Evolutionary conservation across 2,888 invertebrate species (phyloP).

Genomic region (Cactoblastis cactorum): DNA sequence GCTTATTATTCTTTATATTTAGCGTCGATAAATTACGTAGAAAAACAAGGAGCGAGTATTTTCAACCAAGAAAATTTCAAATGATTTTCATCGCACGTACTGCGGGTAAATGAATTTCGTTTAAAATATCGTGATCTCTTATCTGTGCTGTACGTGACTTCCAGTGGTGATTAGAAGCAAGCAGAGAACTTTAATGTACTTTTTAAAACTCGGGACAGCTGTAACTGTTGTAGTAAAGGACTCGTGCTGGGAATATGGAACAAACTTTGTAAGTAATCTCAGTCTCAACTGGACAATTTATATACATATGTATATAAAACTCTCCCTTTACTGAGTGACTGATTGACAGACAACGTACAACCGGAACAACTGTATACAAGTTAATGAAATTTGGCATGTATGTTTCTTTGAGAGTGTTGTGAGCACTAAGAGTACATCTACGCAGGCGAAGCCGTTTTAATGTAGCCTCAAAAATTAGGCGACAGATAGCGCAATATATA

Average conservation of each 20-base stretch:
- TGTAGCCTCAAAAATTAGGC: no score
- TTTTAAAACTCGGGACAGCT: conserved; percentile 29
- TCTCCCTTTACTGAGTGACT: no score
- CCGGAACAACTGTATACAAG: no score
- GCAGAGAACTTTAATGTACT: conserved; percentile 32
- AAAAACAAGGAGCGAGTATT: neutral
- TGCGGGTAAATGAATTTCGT: conserved; percentile 1
- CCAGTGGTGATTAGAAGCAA: neutral
- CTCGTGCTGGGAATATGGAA: conserved; percentile 1
- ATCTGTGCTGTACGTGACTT: conserved; percentile 4
- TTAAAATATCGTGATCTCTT: neutral
- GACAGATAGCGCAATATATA: no score
- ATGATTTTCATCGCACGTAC: neutral
- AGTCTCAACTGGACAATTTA: neutral
- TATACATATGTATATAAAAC: no score
- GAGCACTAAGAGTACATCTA: no score
- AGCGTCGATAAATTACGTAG: neutral
- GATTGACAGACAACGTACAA: no score
- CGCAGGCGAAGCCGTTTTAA: no score
- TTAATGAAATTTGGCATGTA: no score
- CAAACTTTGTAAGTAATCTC: neutral
- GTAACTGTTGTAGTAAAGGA: conserved; percentile 16
- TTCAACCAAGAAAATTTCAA: neutral
- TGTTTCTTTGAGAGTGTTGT: no score
- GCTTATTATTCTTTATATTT: neutral